These are phyloP conservation scores for Paramormyrops hopkinsi DNA, from an alignment of 2,797 vertebrate species.

Conservation along the genomic window DNA sequence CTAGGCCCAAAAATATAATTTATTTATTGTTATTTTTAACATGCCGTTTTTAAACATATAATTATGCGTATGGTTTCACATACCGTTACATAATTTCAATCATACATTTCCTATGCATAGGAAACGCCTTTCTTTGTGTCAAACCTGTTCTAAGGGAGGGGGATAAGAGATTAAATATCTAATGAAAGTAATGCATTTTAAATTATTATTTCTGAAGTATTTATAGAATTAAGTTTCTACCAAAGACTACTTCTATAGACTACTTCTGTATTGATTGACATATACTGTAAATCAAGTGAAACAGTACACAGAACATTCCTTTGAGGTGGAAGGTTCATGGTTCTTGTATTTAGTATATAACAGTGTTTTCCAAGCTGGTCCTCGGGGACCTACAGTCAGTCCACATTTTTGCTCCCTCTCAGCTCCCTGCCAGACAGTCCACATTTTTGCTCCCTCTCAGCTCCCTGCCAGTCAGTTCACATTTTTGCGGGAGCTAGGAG, in stretches of 20 bases:
- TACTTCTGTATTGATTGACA: not conserved
- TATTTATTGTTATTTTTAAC: not conserved
- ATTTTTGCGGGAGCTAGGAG: not conserved
- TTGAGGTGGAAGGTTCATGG: not conserved
- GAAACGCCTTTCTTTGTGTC: not conserved
- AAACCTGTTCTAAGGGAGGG: not conserved
- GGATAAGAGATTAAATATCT: not conserved
- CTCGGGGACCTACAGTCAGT: not conserved
- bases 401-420: not conserved
- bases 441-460: not conserved
- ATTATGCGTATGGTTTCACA: not conserved
- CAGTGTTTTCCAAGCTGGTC: not conserved
- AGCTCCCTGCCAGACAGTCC: not conserved
- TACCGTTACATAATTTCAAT: not conserved
- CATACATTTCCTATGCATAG: not conserved
- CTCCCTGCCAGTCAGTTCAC: not conserved
- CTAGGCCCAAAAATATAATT: not conserved
- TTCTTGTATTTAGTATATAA: not conserved
- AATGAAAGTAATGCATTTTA: not conserved
- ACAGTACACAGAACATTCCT: not conserved
- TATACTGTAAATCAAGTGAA: not conserved
- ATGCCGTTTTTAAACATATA: not conserved
- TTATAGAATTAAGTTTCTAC: not conserved
- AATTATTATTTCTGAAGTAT: not conserved
- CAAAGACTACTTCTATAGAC: not conserved